Evolutionary conservation across 2,797 vertebrate species (phyloP).

Genomic region (Hafferia zeledoni): DNA sequence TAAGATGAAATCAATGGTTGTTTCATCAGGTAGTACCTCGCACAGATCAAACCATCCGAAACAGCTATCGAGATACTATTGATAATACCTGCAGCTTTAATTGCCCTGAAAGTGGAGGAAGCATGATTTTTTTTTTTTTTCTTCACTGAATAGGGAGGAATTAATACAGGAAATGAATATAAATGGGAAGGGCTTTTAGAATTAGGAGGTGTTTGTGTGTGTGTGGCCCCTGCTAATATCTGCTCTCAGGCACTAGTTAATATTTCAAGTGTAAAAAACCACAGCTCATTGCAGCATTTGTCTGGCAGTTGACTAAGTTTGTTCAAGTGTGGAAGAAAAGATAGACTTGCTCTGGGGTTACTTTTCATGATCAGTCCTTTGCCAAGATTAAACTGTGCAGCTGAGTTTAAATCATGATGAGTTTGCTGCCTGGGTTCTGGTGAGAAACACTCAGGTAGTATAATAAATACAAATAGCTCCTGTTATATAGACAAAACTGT

Average conservation of each 20-base stretch:
- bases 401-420: background rate
- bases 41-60: background rate
- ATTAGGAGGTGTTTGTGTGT: rapidly evolving
- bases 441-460: background rate
- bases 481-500: background rate
- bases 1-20: background rate
- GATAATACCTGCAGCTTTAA: background rate
- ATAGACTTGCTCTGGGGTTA: background rate
- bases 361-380: background rate
- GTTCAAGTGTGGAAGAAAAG: background rate
- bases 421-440: background rate
- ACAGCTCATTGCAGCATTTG: background rate
- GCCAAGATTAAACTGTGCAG: background rate
- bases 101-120: background rate
- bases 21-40: background rate
- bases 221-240: background rate
- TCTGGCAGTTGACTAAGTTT: background rate
- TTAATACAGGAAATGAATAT: background rate
- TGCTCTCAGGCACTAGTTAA: background rate
- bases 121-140: background rate
- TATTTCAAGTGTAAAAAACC: background rate
- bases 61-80: background rate
- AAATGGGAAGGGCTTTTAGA: background rate
- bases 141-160: background rate
- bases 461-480: background rate